A percentile compares a stretch with the other conserved stretches of the same genome.
phyloP scores from a whole-genome alignment of 2,888 invertebrate genomes.

The Pristionchus japonicus region DNA sequence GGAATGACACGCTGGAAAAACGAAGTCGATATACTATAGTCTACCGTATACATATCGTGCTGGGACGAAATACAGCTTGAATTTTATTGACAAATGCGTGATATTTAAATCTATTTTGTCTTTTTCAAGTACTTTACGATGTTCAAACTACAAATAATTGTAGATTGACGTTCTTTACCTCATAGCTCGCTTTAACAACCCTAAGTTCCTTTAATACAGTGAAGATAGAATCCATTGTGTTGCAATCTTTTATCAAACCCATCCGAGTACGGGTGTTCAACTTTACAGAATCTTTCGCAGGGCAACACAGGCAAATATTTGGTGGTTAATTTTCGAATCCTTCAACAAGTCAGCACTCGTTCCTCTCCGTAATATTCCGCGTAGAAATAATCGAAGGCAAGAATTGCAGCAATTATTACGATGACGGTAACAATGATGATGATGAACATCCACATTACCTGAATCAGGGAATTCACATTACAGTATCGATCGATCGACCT shows the following conservation, averaged over 20 bases:
- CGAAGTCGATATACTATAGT: no score
- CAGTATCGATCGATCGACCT: neutral
- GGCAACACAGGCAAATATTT: slow-evolving; percentile 11
- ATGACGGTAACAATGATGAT: neutral
- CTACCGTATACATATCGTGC: no score
- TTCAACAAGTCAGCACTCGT: neutral
- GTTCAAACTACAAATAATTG: no score
- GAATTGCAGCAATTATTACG: neutral
- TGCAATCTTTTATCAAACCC: neutral
- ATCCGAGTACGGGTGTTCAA: neutral
- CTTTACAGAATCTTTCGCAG: neutral
- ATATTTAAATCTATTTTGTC: no score
- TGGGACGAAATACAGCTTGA: no score
- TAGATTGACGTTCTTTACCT: no score
- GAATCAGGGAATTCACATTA: neutral
- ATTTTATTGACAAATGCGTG: no score
- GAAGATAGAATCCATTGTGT: neutral
- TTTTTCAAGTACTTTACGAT: no score
- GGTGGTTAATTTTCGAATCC: neutral
- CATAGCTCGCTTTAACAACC: no score
- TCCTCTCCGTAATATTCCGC: neutral
- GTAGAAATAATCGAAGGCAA: neutral
- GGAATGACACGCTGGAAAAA: no score
- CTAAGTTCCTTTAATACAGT: no score
- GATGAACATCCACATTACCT: neutral